Base-by-base conservation (phyloP, 2,113 vertebrate genomes). In the Zootoca vivipara region DNA sequence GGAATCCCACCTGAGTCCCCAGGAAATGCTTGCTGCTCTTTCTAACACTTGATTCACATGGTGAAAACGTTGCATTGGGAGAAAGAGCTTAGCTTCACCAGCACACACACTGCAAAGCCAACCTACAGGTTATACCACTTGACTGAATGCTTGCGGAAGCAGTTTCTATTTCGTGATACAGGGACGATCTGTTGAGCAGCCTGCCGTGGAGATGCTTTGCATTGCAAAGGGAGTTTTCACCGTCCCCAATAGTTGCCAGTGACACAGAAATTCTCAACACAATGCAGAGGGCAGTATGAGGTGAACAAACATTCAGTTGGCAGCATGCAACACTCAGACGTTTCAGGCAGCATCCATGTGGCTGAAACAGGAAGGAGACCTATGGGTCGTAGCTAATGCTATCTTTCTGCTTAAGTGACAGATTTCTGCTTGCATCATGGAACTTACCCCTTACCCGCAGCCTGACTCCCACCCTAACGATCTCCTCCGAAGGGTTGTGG, bases 71-170 rank as follows among this genome's bases (percentile, higher is more conserved):
- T 30, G 67, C 64, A 89, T 89, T 83, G 87, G 85, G 82, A 2
- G 64, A 90, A 65, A 89, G 85, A 82, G 46, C 80, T 70, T 70
- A 5, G 24, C 5, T 58, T 85, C 77, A 90, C 38, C 1, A 88
- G 85, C 77, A 88, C 92, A 92, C n/a, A 69, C 40, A 69, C 56
- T 74, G 5, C 40, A 91, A 91, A 77, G 65, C 73, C 91, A 94
- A 91, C 58, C 67, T 81, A 30, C 35, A 38, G 33, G 16, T 62
- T 58, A 40, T 2, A 3, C 75, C 70, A 72, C 12, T 35, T 6
- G 56, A 18, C 42, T 38, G 56, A 30, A 78, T 86, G 35, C 52
- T 33, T 7, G 46, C 6, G 33, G 83, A 38, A 40, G 65, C 7
- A 1, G 18, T 69, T 74, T 62, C 38, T 33, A 16, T 22, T 74